Base-by-base conservation (phyloP, 2,113 vertebrate species). In the Asarcornis scutulata region DNA sequence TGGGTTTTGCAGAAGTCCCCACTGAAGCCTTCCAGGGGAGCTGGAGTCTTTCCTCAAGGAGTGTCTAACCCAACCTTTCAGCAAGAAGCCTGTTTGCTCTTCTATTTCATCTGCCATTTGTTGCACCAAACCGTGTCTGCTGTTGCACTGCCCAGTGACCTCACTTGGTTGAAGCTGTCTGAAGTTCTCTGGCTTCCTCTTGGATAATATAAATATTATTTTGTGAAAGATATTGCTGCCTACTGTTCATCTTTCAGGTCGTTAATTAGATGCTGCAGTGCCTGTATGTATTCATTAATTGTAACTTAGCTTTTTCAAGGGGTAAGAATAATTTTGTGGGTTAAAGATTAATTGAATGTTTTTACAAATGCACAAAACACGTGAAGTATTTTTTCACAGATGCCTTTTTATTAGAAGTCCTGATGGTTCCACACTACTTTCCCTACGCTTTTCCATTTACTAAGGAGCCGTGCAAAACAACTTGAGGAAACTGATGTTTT, bases 41-140 rank as follows among this genome's bases (percentile, higher is more conserved):
- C 88, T 79, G 31, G 32, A 69, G 32, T 55, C 42, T 95, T 96
- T 94, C 88, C 56, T 93, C 32, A 52, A 84, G 91, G 60, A 93
- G 68, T 64, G 86, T 14, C 76, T 52, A 23, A 32, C 73, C 6
- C 26, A 88, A 74, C 32, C 68, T 32, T 90, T 62, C 53, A 91
- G 27, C 67, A 48, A 42, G 26, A 34, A 59, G 25, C 55, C 63
- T 74, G 14, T 86, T 87, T 89, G 36, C 58, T 27, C 68, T 62
- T 66, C 21, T 91, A 1, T 91, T 94, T 83, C 84, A 16, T 42
- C 89, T 94, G 82, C 67, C 3, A 0, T 71, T 86, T 50, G 27
- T 74, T 32, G 42, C 67, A 22, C 55, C 7, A 2, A 76, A 68
- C 82, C 18, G 69, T 1, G 17, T 29, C 78, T 89, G 77, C 66